These are phyloP conservation scores for Noctua janthe DNA, from an alignment of 2,888 invertebrate species.

Conservation along the genomic window DNA sequence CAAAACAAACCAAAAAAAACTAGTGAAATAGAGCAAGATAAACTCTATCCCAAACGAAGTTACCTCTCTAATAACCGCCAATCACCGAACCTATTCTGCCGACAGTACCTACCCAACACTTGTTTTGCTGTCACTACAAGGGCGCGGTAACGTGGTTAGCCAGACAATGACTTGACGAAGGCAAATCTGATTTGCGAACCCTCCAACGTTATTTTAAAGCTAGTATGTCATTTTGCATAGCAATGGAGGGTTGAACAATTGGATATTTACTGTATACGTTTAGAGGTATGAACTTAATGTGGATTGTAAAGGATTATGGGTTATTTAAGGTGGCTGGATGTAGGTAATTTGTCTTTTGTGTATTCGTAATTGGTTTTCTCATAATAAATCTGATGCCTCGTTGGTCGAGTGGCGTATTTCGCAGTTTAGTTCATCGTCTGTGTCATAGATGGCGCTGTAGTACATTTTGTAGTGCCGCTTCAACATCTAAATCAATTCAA, in stretches of 20 bases:
- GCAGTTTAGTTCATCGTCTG: too few species aligned
- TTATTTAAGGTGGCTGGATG: conserved; percentile 15
- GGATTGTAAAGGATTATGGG: conserved; percentile 46
- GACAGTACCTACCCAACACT: conserved; percentile 45
- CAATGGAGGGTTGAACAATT: conserved; percentile 63
- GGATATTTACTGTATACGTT: conserved; percentile 61
- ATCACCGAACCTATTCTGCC: conserved; percentile 48
- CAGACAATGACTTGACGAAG: conserved; percentile 89
- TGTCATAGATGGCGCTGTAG: too few species aligned
- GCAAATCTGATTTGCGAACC: conserved; percentile 89
- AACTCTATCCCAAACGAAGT: conserved; percentile 31
- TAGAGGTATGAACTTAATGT: conserved; percentile 54
- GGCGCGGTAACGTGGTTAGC: conserved; percentile 85
- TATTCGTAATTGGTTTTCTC: neutral
- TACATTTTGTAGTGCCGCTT: too few species aligned
- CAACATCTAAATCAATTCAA: too few species aligned
- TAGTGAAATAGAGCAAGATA: conserved; percentile 1
- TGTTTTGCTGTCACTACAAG: conserved; percentile 77
- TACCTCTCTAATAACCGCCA: conserved; percentile 55
- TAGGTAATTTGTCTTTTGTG: conserved; percentile 10
- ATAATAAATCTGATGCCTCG: neutral
- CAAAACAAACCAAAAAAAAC: neutral
- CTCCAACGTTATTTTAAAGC: conserved; percentile 89
- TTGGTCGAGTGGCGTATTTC: too few species aligned
- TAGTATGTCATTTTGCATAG: conserved; percentile 87